Base-by-base conservation (phyloP, 2,888 invertebrate genomes). In the Ophraella communa region DNA sequence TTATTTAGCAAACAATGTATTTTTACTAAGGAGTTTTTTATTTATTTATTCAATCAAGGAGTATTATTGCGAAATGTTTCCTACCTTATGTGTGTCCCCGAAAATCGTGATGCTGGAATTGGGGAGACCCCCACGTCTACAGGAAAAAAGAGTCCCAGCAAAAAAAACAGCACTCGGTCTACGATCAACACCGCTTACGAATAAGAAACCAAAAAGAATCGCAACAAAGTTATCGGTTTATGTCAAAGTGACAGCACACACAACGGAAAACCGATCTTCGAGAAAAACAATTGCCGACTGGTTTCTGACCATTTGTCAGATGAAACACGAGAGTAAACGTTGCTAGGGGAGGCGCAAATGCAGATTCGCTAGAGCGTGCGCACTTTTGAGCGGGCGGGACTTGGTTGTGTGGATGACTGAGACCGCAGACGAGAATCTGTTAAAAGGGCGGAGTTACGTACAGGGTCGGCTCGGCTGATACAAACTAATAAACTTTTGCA, bases 61-160 rank as follows among this genome's bases (percentile, higher is more conserved):
- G 8, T 24, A 30, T 10, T 10, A 10, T 21, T 18, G 11, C 23
- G 4, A 23, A 45, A n/a, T 53, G 18, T 33, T 7, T 57, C 54
- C 73, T 79, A 82, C 82, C 80, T 82, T 82, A 74, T 82, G 82
- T 71, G 78, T 80, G 73, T 82, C 82, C 73, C 82, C 82, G 75
- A 82, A 82, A 81, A 82, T 82, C 81, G 82, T 82, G 82, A 79
- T 81, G 80, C 77, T 76, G 76, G 67, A 73, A 69, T 76, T 79
- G 81, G 81, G 81, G 74, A 73, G 70, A 64, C 69, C 75, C 77
- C 78, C 78, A 71, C 70, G 54, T 60, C 42, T 39, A 61, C 57
- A 57, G 55, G 44, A 64, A 68, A 67, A 64, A 65, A 57, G 39
- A 62, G 20, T 49, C 17, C 47, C 33, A 5, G 23, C 20, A 58